Evolutionary conservation across 2,113 vertebrate genomes (phyloP).

Genomic region (Sisor rabdophorus): DNA sequence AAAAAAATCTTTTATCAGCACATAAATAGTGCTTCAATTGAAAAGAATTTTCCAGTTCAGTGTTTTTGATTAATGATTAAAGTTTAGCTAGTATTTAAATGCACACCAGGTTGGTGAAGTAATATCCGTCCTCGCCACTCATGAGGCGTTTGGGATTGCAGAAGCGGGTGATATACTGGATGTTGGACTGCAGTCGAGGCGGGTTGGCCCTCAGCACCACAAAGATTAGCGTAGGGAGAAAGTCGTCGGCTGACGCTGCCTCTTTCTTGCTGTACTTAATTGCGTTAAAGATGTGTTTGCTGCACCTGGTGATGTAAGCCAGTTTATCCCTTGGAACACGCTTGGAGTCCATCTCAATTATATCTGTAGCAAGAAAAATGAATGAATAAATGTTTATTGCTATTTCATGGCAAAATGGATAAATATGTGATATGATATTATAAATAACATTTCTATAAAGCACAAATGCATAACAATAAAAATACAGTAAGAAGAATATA

Average conservation of each 20-base stretch:
- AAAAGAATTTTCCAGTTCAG: not conserved
- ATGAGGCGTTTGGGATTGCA: constrained; percentile 91
- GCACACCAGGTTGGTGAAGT: constrained; percentile 95
- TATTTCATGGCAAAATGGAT: too few species aligned
- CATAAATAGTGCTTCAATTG: not conserved
- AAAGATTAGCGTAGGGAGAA: constrained; percentile 91
- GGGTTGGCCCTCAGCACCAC: constrained; percentile 94
- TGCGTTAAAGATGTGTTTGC: constrained; percentile 93
- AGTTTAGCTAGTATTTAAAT: not conserved
- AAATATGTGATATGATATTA: too few species aligned
- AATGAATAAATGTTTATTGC: not conserved
- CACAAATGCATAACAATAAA: too few species aligned
- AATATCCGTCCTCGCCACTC: constrained; percentile 96
- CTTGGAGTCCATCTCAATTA: constrained; percentile 94
- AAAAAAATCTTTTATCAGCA: not conserved
- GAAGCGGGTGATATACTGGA: constrained; percentile 96
- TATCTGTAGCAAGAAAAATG: constrained; percentile 66
- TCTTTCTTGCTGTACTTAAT: constrained; percentile 88
- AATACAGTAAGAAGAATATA: too few species aligned
- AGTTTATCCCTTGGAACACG: constrained; percentile 90
- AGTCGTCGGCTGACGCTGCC: constrained; percentile 93
- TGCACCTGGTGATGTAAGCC: constrained; percentile 86
- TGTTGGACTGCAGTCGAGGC: constrained; percentile 93
- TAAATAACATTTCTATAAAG: too few species aligned
- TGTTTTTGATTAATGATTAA: too few species aligned